Evolutionary conservation across 2,797 vertebrate genomes (phyloP).

Genomic region (Spinus olivaceus): DNA sequence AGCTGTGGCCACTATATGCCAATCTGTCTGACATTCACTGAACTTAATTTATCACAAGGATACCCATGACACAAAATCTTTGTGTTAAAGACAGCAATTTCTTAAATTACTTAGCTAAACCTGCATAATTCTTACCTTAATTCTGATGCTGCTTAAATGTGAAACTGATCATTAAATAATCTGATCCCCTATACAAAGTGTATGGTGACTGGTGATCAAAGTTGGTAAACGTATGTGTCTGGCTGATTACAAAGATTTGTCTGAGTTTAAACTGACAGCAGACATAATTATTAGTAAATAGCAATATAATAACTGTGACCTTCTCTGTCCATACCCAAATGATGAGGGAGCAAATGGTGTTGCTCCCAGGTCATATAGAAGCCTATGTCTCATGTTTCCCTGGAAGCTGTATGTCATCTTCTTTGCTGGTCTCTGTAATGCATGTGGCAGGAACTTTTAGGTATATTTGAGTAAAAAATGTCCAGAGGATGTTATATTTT

Average conservation of each 20-base stretch:
- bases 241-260: background rate
- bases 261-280: background rate
- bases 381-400: rapidly evolving
- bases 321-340: background rate
- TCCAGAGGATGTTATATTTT: background rate
- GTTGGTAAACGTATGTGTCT: background rate
- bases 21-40: background rate
- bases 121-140: background rate
- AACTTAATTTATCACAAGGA: background rate
- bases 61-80: background rate
- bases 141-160: background rate
- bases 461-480: background rate
- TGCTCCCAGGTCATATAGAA: background rate
- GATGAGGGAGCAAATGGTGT: background rate
- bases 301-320: background rate
- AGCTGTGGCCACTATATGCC: background rate
- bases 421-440: background rate
- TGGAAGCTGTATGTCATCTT: background rate
- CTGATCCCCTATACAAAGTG: background rate
- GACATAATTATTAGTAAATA: background rate
- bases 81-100: background rate
- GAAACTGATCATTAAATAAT: background rate
- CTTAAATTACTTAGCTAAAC: background rate
- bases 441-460: background rate
- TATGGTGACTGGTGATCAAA: background rate